These are phyloP conservation scores for Amiota communis DNA, from an alignment of 2,888 invertebrate genomes.

Conservation along the genomic window DNA sequence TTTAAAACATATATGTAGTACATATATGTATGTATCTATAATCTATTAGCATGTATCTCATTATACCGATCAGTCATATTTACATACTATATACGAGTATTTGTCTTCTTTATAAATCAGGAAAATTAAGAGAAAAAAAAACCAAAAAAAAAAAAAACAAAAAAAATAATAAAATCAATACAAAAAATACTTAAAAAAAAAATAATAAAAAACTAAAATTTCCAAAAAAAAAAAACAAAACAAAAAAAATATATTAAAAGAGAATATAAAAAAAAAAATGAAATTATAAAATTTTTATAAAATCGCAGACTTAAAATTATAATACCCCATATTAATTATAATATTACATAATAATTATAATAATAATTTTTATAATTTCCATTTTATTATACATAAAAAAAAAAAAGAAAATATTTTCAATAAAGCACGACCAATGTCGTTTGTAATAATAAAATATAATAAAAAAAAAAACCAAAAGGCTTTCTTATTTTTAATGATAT, in stretches of 20 bases:
- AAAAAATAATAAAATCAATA: slow-evolving; percentile 36
- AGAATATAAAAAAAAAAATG: slow-evolving; percentile 5
- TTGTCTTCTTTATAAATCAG: slow-evolving; percentile 61
- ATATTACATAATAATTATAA: slow-evolving; percentile 35
- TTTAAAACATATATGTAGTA: slow-evolving; percentile 47
- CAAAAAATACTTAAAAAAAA: slow-evolving; percentile 1
- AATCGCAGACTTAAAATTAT: slow-evolving; percentile 62
- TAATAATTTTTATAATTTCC: slow-evolving; percentile 42
- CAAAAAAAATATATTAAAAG: slow-evolving; percentile 21
- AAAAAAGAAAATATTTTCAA: slow-evolving; percentile 61
- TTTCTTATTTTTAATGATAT: slow-evolving; percentile 1
- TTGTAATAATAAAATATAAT: slow-evolving; percentile 59
- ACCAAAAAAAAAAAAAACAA: slow-evolving; percentile 32
- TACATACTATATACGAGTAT: slow-evolving; percentile 44
- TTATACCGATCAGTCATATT: slow-evolving; percentile 51
- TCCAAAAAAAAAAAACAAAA: slow-evolving; percentile 33
- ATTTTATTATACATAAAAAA: slow-evolving; percentile 40
- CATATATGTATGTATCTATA: too few species aligned
- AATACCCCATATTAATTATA: slow-evolving; percentile 30
- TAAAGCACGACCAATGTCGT: slow-evolving; percentile 69
- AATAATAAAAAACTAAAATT: slow-evolving; percentile 29
- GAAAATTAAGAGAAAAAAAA: slow-evolving; percentile 47
- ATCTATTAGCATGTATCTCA: slow-evolving; percentile 43
- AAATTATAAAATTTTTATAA: slow-evolving; percentile 45
- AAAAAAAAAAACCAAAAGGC: slow-evolving; percentile 37